A percentile compares a stretch with the other conserved stretches of the same genome.
phyloP scores from a whole-genome alignment of 2,888 invertebrate species.

The Mesoligia furuncula region DNA sequence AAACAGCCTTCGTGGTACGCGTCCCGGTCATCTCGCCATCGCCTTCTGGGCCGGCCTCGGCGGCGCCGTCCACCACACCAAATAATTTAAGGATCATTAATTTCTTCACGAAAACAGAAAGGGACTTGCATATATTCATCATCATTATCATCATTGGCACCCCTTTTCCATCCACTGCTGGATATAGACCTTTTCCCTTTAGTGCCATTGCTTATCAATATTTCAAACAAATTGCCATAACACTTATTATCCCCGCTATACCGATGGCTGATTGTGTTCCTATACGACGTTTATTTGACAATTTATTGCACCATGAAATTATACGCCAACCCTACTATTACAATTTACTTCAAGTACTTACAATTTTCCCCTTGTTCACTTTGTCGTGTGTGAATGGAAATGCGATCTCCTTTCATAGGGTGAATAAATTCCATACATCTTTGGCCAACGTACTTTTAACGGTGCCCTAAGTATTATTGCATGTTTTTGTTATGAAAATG shows the following conservation, averaged over 20 bases:
- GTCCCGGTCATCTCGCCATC: too few species aligned
- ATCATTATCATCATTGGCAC: neutral
- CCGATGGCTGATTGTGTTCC: conserved; percentile 44
- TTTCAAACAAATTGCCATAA: conserved; percentile 42
- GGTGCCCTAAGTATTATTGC: conserved; percentile 76
- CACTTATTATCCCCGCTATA: conserved; percentile 41
- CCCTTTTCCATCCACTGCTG: neutral
- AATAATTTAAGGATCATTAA: neutral
- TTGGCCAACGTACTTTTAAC: conserved; percentile 81
- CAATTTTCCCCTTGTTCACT: conserved; percentile 69
- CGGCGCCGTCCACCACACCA: too few species aligned
- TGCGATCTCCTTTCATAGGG: conserved; percentile 75
- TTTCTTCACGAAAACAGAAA: neutral
- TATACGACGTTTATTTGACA: conserved; percentile 61
- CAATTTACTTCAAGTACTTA: conserved; percentile 73
- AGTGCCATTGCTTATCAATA: neutral
- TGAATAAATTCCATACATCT: conserved; percentile 81
- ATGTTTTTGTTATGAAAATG: conserved; percentile 78
- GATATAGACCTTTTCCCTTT: neutral
- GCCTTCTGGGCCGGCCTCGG: too few species aligned
- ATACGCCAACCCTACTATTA: conserved; percentile 65
- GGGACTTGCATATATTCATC: neutral
- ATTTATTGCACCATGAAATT: conserved; percentile 65
- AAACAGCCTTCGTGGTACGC: too few species aligned
- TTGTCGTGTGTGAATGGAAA: conserved; percentile 76